These are phyloP conservation scores for Pseudachorutes palmiensis DNA, from an alignment of 1,140 invertebrate species.

Conservation along the genomic window DNA sequence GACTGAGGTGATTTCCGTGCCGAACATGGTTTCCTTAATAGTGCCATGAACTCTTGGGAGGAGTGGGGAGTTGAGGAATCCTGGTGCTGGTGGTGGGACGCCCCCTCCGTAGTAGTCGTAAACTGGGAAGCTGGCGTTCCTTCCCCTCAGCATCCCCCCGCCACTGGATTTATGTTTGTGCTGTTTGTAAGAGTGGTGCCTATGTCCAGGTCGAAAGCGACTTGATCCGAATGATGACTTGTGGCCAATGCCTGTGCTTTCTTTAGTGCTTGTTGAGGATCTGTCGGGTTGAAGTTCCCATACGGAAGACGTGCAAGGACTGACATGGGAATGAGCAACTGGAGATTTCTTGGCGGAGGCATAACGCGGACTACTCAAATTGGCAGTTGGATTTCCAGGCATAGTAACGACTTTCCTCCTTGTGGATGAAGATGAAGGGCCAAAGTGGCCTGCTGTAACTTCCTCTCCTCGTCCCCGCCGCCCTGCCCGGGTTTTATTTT, in stretches of 20 bases:
- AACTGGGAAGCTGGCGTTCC: slow-evolving; percentile 16
- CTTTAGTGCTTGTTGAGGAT: too few relatives aligned
- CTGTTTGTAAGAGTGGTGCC: slow-evolving; percentile 9
- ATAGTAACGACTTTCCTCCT: not conserved
- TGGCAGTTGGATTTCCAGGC: not conserved
- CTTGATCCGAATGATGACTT: not conserved
- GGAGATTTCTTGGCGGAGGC: not conserved
- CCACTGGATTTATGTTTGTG: slow-evolving; percentile 37
- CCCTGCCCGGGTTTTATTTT: slow-evolving; percentile 65
- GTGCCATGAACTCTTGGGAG: slow-evolving; percentile 17
- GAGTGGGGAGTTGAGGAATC: not conserved
- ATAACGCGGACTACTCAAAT: not conserved
- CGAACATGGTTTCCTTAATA: slow-evolving; percentile 37
- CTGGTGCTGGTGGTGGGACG: not conserved
- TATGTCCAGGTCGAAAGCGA: not conserved
- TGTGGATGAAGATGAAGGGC: not conserved
- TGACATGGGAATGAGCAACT: not conserved
- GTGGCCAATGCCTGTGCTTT: not conserved
- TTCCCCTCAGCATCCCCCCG: slow-evolving; percentile 42
- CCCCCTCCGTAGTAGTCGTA: not conserved
- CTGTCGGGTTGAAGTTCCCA: slow-evolving; percentile 4
- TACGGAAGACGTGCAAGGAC: not conserved
- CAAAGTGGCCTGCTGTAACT: slow-evolving; percentile 40
- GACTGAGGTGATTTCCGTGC: slow-evolving; percentile 35
- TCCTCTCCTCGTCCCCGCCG: slow-evolving; percentile 46